Evolutionary conservation across 2,888 invertebrate genomes (phyloP), one percentile per base, ranked within the genome.

Genomic region (Orchestes rusci): DNA sequence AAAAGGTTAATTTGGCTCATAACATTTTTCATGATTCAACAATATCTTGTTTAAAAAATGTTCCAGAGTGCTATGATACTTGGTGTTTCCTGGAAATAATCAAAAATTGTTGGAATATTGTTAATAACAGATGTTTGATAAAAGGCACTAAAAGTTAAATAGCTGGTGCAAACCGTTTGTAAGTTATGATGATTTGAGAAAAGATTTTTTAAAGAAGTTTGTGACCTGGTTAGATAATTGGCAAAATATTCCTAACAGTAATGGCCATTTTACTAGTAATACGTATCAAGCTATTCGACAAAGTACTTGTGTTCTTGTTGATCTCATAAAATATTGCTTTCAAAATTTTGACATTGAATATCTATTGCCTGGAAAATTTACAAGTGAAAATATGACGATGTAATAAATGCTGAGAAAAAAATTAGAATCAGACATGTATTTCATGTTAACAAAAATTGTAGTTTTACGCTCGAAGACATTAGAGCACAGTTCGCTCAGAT

Each of bases 271-370:
- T 4, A 10, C 12, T 30, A 23, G 10, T 23, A 8, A 23, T 12
- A 30, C 30, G 4, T 12, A 30, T 34, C 16, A 7, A 8, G 32
- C 35, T 10, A 5, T 34, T 34, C n/a, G 5, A 13, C 10, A 34
- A 34, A 34, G 16, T 19, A 34, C 35, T 34, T 34, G 10, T 34
- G 16, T 34, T 34, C 7, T 34, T 13, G 4, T 34, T 19, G 35
- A 34, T 13, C 7, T 34, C 12, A 34, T 34, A 34, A 8, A 34
- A 30, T 30, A 13, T 30, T 12, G 30, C 30, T 30, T 30, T 30
- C 10, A 30, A 30, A 30, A 30, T n/a, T 5, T 30, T 30, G 30
- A 30, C 12, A 30, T 5, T 30, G 5, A 5, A 30, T 30, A 30
- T 12, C 12, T 34, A 34, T 13, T 34, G 8, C 35, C n/a, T 10